Percentiles rank a stretch among this genome's conserved stretches.
Evolutionary conservation across 1,140 invertebrate species (phyloP).

Genomic region (Orchesella cincta): DNA sequence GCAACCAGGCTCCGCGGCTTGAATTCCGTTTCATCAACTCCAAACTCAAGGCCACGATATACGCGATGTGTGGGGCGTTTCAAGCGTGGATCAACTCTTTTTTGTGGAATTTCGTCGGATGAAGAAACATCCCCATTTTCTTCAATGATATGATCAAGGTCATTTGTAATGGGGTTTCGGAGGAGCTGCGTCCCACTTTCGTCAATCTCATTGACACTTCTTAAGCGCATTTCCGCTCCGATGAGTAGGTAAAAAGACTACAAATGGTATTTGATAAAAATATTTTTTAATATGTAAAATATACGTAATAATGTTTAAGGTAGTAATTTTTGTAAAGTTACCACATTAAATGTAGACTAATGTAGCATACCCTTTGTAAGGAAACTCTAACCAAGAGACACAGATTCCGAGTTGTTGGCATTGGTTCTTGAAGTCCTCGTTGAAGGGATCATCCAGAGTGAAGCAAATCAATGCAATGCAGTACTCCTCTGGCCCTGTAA

Average conservation of each 20-base stretch:
- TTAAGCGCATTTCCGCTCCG: constrained; percentile 31
- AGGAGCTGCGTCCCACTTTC: not conserved
- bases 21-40: constrained; percentile 11
- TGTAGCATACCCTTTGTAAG: no score
- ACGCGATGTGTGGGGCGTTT: not conserved
- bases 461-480: constrained; percentile 33
- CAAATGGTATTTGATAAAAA: no score
- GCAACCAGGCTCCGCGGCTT: constrained; percentile 28
- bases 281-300: no score
- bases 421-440: constrained; percentile 19
- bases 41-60: constrained; percentile 4
- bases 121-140: constrained; percentile 9
- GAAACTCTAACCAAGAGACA: constrained; percentile 17
- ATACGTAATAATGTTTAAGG: no score
- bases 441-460: constrained; percentile 24
- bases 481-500: constrained; percentile 32
- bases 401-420: constrained; percentile 22
- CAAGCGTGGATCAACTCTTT: no score
- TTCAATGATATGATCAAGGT: not conserved
- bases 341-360: no score
- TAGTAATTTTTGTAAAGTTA: no score
- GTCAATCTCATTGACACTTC: not conserved
- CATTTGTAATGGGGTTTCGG: not conserved
- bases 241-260: constrained; percentile 33
- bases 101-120: not conserved